Evolutionary conservation across 2,888 invertebrate genomes (phyloP), one percentile per base, ranked within the genome.

Genomic region (Theretra japonica): DNA sequence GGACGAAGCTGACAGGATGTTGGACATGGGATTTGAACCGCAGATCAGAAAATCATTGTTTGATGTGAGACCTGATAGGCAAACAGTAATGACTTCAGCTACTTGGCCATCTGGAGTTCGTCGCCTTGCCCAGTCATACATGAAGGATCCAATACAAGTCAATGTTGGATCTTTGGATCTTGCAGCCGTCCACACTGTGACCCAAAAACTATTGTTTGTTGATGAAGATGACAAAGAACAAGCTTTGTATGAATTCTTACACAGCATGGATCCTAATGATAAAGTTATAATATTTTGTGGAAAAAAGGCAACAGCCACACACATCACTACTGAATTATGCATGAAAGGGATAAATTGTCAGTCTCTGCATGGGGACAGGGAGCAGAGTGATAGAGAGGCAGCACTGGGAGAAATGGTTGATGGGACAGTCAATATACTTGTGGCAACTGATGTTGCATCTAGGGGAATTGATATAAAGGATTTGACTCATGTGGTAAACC

Each of bases 81-180:
- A 99, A 88, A 98, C 98, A n/a, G 96, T 99, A 0, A 98, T 99
- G 98, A 99, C 99, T 0, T 97, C 97, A 85, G 99, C 99, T 19
- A 99, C 99, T 0, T 99, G 99, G 99, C 99, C 99, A 0, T 92
- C 95, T 70, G 97, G 97, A 59, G 99, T 99, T 1, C 95, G 98
- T 21, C 95, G 97, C 23, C 93, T 99, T 59, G 99, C 98, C 0
- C 95, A 97, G 76, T 96, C 96, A 1, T 99, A 99, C 86, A 98
- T 98, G 97, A 96, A 95, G 71, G 96, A 98, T 88, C 99, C 99
- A 0, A 95, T 99, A 70, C 98, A 98, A 90, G 97, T 99, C 0
- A 97, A 97, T 87, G 97, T 99, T 30, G 99, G 99, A 0, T 96
- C 97, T 69, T 95, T 97, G 56, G 99, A 99, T 90, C 94, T 99